phyloP scores from a whole-genome alignment of 1,140 invertebrate species.

The Tribolium madens region DNA sequence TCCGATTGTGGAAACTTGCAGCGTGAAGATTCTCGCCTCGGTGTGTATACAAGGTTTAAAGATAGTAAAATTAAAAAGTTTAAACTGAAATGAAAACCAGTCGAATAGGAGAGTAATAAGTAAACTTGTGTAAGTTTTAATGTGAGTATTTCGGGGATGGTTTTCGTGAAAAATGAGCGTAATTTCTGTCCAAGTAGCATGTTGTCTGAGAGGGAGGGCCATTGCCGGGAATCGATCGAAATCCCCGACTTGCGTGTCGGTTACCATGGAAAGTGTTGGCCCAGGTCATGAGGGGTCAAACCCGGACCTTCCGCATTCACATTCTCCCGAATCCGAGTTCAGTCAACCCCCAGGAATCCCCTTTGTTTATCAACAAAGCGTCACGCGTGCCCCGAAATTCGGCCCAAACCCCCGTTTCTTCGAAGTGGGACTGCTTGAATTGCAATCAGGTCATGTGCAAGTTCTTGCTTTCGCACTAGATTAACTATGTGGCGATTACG shows the following conservation, averaged over 20 bases:
- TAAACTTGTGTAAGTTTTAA: too few species aligned
- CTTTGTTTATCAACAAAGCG: constrained; percentile 55
- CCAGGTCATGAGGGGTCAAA: constrained; percentile 66
- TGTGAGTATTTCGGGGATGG: too few species aligned
- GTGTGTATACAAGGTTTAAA: constrained; percentile 7
- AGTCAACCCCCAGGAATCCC: constrained; percentile 50
- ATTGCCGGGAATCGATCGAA: constrained; percentile 61
- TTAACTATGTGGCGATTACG: constrained; percentile 35
- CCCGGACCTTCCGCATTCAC: constrained; percentile 64
- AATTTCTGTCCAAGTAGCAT: constrained; percentile 33
- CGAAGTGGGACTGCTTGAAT: background rate
- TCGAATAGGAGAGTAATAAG: too few species aligned
- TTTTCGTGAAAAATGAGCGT: constrained; percentile 25
- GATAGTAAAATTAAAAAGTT: constrained; percentile 12
- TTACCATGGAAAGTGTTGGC: constrained; percentile 67
- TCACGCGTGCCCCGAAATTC: background rate
- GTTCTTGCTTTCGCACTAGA: constrained; percentile 50
- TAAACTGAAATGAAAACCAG: background rate
- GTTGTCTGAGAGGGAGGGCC: constrained; percentile 53
- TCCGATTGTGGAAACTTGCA: background rate
- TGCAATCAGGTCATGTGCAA: constrained; percentile 48
- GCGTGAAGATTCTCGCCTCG: background rate
- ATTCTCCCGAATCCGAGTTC: constrained; percentile 49
- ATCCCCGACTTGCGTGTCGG: constrained; percentile 64
- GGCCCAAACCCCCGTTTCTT: background rate